A percentile compares a stretch with the other conserved stretches of the same genome.
phyloP scores from a whole-genome alignment of 2,888 invertebrate species.

The Coremacera marginata region DNA sequence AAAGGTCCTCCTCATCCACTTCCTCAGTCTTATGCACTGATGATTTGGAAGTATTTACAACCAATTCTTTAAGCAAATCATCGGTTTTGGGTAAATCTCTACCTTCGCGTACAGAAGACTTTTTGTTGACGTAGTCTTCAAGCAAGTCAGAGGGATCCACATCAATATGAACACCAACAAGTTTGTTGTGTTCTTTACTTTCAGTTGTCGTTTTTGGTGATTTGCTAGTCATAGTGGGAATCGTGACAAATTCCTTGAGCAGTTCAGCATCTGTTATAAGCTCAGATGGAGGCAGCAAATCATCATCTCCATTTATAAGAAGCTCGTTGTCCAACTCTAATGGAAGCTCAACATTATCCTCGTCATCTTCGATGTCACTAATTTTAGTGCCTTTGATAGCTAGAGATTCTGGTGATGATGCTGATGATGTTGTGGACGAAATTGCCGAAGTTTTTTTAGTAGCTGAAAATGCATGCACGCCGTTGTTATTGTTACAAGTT shows the following conservation, averaged over 20 bases:
- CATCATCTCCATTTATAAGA: background rate
- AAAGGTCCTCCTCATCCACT: background rate
- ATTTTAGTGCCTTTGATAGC: background rate
- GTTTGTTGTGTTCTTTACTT: background rate
- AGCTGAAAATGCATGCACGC: background rate
- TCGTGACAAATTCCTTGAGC: constrained; percentile 14
- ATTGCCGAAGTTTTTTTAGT: background rate
- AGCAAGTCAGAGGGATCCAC: background rate
- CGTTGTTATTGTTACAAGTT: background rate
- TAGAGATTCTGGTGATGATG: background rate
- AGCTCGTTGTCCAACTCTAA: constrained; percentile 14
- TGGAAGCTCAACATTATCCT: constrained; percentile 4
- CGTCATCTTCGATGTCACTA: background rate
- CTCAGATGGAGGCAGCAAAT: constrained; percentile 24
- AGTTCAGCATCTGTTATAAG: constrained; percentile 16
- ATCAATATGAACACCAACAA: too few species aligned
- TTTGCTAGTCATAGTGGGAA: constrained; percentile 10
- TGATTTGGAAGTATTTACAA: too few species aligned
- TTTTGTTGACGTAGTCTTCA: background rate
- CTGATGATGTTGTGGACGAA: background rate
- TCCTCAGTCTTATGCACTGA: background rate
- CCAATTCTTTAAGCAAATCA: too few species aligned
- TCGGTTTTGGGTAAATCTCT: too few species aligned
- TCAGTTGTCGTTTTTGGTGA: background rate
- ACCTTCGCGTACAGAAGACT: too few species aligned